Evolutionary conservation across 2,888 invertebrate genomes (phyloP).

Genomic region (Drosophila pegasa): DNA sequence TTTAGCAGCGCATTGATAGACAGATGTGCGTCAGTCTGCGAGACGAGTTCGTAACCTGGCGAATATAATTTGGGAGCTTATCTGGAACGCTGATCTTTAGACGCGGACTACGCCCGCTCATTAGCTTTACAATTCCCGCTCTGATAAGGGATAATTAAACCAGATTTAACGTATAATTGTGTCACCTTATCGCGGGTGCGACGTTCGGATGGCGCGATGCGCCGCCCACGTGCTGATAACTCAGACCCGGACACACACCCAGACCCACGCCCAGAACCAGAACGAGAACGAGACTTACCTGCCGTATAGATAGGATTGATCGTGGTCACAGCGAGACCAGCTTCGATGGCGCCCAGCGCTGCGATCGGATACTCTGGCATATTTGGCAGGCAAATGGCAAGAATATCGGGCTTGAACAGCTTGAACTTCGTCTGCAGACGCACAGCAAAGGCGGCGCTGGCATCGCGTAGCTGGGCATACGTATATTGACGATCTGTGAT

Average conservation of each 20-base stretch:
- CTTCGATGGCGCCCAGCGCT: conserved; percentile 88
- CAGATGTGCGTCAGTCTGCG: conserved; percentile 9
- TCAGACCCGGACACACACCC: not conserved
- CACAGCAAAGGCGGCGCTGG: conserved; percentile 88
- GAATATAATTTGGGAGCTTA: conserved; percentile 15
- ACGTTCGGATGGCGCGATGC: not conserved
- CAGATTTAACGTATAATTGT: conserved; percentile 33
- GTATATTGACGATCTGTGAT: conserved; percentile 90
- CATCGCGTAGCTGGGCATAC: conserved; percentile 88
- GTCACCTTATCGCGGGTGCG: conserved; percentile 16
- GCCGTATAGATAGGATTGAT: conserved; percentile 91
- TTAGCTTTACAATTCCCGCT: conserved; percentile 10
- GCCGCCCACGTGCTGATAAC: not conserved
- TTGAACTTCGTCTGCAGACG: conserved; percentile 89
- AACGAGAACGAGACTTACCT: conserved; percentile 82
- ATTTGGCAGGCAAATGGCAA: conserved; percentile 91
- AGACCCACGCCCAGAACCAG: not conserved
- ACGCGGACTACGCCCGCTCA: conserved; percentile 29
- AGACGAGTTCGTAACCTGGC: conserved; percentile 17
- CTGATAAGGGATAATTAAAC: conserved; percentile 33
- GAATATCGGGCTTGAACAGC: conserved; percentile 88
- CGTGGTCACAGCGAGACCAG: conserved; percentile 89
- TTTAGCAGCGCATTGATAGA: not conserved
- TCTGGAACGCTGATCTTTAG: conserved; percentile 38
- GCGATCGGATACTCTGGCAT: conserved; percentile 90